These are phyloP conservation scores for Lampropteryx suffumata DNA, from an alignment of 2,888 invertebrate species.

Conservation along the genomic window DNA sequence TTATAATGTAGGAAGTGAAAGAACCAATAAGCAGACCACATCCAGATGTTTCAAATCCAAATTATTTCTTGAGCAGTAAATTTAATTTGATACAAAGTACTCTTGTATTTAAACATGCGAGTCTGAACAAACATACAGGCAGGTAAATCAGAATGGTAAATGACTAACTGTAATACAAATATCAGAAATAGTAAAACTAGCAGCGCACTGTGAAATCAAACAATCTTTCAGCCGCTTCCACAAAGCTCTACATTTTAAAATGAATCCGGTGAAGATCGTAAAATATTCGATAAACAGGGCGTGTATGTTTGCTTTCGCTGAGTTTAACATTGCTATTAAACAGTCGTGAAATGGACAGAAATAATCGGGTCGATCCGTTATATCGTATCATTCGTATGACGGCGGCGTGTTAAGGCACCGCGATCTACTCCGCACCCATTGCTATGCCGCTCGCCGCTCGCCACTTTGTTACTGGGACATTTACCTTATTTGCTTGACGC, in stretches of 20 bases:
- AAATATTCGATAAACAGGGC: conserved; percentile 82
- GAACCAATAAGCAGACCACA: conserved; percentile 52
- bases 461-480: conserved; percentile 62
- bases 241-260: conserved; percentile 78
- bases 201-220: conserved; percentile 64
- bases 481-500: conserved; percentile 63
- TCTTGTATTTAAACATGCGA: conserved; percentile 75
- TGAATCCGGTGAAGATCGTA: conserved; percentile 77
- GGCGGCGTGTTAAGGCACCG: conserved; percentile 64
- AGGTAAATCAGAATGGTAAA: conserved; percentile 81
- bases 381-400: conserved; percentile 78
- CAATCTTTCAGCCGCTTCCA: conserved; percentile 75
- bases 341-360: conserved; percentile 82
- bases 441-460: conserved; percentile 61
- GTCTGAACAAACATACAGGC: conserved; percentile 75
- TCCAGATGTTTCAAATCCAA: conserved; percentile 68
- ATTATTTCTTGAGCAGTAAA: conserved; percentile 71
- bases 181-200: conserved; percentile 74
- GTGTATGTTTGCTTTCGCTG: conserved; percentile 79
- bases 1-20: conserved; percentile 35
- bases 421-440: conserved; percentile 56
- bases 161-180: conserved; percentile 80
- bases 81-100: conserved; percentile 77
- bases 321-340: conserved; percentile 82
- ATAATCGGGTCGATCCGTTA: conserved; percentile 82